phyloP scores from a whole-genome alignment of 2,113 vertebrate species.

The Nestor notabilis region DNA sequence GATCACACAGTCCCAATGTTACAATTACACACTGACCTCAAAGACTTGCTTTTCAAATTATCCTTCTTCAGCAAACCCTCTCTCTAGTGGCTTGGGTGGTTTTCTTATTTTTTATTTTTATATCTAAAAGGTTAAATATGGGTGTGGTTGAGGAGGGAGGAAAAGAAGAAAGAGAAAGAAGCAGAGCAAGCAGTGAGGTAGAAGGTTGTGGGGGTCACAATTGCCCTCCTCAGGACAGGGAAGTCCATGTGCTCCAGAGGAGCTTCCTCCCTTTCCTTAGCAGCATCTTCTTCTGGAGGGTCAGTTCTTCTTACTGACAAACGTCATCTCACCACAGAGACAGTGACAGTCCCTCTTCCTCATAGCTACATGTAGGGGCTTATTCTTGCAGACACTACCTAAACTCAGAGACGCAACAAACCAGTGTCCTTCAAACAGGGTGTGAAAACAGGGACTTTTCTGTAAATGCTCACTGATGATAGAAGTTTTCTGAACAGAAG shows the following conservation, averaged over 20 bases:
- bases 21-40: constrained; percentile 83
- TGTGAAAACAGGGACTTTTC: background rate
- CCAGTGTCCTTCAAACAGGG: background rate
- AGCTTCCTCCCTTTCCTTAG: background rate
- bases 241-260: background rate
- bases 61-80: constrained; percentile 80
- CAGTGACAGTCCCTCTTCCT: background rate
- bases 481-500: background rate
- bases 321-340: background rate
- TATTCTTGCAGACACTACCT: background rate
- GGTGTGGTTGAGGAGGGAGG: constrained; percentile 66
- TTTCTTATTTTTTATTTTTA: constrained; percentile 75
- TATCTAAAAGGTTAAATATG: constrained; percentile 80
- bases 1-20: constrained; percentile 71
- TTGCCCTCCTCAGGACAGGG: background rate
- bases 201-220: constrained; percentile 9
- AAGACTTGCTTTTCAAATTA: constrained; percentile 81
- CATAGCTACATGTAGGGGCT: background rate
- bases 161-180: constrained; percentile 52
- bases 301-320: background rate
- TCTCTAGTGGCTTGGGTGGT: constrained; percentile 79
- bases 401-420: background rate
- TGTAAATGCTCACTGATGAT: background rate
- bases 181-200: constrained; percentile 16
- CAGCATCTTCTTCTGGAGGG: background rate